These are phyloP conservation scores for Amazonetta brasiliensis DNA, from an alignment of 2,797 vertebrate genomes.

Conservation along the genomic window DNA sequence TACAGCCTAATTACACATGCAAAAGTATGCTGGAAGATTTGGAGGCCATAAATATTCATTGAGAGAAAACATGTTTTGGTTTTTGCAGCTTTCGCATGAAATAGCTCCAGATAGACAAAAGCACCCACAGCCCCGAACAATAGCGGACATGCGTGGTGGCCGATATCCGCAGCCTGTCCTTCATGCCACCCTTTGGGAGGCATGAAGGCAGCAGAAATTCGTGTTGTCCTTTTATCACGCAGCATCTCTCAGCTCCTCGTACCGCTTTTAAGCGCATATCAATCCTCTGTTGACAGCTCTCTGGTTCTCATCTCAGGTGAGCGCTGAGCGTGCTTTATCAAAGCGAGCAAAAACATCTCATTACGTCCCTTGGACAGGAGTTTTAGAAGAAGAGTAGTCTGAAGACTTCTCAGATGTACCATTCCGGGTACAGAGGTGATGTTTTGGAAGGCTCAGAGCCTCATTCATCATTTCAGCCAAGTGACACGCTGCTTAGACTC, in stretches of 20 bases:
- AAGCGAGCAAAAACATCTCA: not conserved
- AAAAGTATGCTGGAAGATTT: constrained; percentile 18
- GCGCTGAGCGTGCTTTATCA: not conserved
- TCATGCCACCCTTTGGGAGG: not conserved
- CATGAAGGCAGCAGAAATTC: not conserved
- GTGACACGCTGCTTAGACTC: accelerated
- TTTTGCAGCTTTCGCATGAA: constrained; percentile 36
- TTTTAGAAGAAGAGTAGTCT: not conserved
- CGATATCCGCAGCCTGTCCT: not conserved
- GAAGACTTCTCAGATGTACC: not conserved
- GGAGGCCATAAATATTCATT: constrained; percentile 57
- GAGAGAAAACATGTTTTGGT: constrained; percentile 31
- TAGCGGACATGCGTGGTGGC: not conserved
- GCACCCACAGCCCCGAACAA: not conserved
- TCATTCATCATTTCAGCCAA: not conserved
- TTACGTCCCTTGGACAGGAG: not conserved
- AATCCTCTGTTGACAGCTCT: not conserved
- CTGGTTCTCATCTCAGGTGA: not conserved
- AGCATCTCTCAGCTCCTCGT: not conserved
- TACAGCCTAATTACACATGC: constrained; percentile 63
- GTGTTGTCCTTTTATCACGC: not conserved
- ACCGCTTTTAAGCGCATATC: not conserved
- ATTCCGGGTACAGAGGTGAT: accelerated
- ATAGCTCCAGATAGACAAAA: not conserved
- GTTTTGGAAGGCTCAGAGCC: not conserved